phyloP scores from a whole-genome alignment of 2,888 invertebrate species.

The Drepana falcataria region DNA sequence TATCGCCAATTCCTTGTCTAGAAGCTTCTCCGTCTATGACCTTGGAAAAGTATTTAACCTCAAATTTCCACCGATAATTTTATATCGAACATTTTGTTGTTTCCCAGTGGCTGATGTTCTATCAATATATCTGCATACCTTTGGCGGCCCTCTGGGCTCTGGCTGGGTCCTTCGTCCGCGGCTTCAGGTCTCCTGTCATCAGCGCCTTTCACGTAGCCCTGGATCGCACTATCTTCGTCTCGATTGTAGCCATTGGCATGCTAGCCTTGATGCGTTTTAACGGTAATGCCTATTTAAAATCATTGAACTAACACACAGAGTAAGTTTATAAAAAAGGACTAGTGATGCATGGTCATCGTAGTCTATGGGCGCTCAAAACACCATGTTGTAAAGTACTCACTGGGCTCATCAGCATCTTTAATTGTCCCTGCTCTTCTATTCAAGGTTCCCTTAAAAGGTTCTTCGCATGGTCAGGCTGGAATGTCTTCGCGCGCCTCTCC shows the following conservation, averaged over 20 bases:
- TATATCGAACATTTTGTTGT: not conserved
- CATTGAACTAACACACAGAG: no score
- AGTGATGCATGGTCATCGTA: no score
- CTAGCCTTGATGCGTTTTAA: not conserved
- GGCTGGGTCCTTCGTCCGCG: not conserved
- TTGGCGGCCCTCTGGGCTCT: not conserved
- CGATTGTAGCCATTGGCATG: not conserved
- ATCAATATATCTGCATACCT: not conserved
- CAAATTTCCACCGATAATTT: no score
- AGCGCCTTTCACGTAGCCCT: not conserved
- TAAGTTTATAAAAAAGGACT: no score
- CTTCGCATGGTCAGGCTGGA: conserved; percentile 20
- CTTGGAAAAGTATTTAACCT: no score
- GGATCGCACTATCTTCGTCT: not conserved
- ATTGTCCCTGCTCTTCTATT: not conserved
- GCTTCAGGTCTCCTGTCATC: not conserved
- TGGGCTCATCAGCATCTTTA: no score
- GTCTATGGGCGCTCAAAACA: no score
- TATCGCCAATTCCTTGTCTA: no score
- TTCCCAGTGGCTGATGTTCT: not conserved
- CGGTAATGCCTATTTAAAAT: no score
- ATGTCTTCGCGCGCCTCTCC: conserved; percentile 30
- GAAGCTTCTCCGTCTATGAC: no score
- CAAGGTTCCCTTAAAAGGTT: conserved; percentile 15
- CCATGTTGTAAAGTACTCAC: no score